These are phyloP conservation scores for Dolichopus griseipennis DNA, from an alignment of 2,888 invertebrate species.

Conservation along the genomic window DNA sequence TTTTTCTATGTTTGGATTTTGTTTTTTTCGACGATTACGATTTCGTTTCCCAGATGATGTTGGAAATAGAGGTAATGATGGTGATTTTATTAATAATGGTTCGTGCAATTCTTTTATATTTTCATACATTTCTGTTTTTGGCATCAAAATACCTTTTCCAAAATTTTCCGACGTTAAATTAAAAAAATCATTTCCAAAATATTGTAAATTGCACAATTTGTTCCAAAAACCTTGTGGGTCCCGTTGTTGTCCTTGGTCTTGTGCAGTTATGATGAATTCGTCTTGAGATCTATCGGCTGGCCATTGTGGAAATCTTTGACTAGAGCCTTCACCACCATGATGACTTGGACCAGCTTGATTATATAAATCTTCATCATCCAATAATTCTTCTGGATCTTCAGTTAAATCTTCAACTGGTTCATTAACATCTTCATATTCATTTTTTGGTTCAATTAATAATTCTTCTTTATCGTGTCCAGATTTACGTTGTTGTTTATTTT, in stretches of 20 bases:
- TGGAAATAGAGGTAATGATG: not conserved
- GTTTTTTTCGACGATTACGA: not conserved
- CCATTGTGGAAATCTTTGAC: constrained; percentile 77
- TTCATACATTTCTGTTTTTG: no score
- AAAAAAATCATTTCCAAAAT: no score
- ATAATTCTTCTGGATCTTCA: constrained; percentile 59
- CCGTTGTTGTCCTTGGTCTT: constrained; percentile 65
- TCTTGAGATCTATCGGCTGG: constrained; percentile 78
- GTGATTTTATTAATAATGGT: no score
- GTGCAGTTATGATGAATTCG: constrained; percentile 75
- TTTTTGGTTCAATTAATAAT: constrained; percentile 57
- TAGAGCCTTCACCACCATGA: constrained; percentile 58
- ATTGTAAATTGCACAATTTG: not conserved
- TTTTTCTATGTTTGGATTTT: not conserved
- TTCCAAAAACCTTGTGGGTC: constrained; percentile 69
- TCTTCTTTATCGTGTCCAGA: constrained; percentile 29
- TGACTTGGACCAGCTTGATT: constrained; percentile 60
- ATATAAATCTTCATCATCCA: constrained; percentile 52
- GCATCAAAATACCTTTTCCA: no score
- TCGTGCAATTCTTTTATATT: no score
- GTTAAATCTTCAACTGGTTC: constrained; percentile 78
- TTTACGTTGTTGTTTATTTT: constrained; percentile 30
- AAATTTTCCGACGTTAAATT: no score
- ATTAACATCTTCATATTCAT: constrained; percentile 62
- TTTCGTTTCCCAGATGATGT: no score